Conservation (phyloP, 2,888 invertebrate genomes). For the Liopterus haemorrhoidalis region DNA sequence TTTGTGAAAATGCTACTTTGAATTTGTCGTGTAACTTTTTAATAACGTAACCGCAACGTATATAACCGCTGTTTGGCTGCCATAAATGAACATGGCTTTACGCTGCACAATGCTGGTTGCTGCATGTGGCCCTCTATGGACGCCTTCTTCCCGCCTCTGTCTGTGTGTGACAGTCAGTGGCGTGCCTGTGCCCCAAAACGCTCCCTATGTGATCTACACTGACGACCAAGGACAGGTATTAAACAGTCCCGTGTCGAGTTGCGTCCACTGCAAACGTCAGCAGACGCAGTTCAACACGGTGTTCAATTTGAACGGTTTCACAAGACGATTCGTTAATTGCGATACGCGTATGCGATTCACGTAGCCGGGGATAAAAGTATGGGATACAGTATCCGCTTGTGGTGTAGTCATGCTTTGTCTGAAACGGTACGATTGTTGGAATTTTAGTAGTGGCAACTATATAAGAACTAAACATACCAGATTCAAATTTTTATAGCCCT, state of each 20-base stretch:
- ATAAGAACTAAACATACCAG: too few species aligned
- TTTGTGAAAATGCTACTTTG: slow-evolving; percentile 8
- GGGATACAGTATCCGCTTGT: too few species aligned
- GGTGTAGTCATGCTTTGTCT: too few species aligned
- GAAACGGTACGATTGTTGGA: too few species aligned
- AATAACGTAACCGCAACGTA: slow-evolving; percentile 44
- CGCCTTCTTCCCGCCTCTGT: slow-evolving; percentile 42
- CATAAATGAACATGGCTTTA: slow-evolving; percentile 34
- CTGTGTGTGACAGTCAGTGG: slow-evolving; percentile 55
- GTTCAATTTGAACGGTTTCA: too few species aligned
- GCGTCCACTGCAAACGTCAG: too few species aligned
- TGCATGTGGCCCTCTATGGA: slow-evolving; percentile 46
- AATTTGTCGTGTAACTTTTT: slow-evolving; percentile 1
- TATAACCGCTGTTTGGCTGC: slow-evolving; percentile 44
- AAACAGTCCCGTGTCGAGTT: slow-evolving; percentile 34
- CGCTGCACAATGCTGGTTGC: slow-evolving; percentile 38
- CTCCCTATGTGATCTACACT: slow-evolving; percentile 91
- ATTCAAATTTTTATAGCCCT: too few species aligned
- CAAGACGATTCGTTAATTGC: too few species aligned
- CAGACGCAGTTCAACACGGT: too few species aligned
- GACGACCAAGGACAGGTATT: slow-evolving; percentile 94
- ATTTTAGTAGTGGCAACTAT: too few species aligned
- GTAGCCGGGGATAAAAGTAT: too few species aligned
- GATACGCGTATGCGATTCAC: too few species aligned
- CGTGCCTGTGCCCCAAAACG: slow-evolving; percentile 77